Evolutionary conservation across 1,140 invertebrate genomes (phyloP).

Genomic region (Globodera ellingtonae): DNA sequence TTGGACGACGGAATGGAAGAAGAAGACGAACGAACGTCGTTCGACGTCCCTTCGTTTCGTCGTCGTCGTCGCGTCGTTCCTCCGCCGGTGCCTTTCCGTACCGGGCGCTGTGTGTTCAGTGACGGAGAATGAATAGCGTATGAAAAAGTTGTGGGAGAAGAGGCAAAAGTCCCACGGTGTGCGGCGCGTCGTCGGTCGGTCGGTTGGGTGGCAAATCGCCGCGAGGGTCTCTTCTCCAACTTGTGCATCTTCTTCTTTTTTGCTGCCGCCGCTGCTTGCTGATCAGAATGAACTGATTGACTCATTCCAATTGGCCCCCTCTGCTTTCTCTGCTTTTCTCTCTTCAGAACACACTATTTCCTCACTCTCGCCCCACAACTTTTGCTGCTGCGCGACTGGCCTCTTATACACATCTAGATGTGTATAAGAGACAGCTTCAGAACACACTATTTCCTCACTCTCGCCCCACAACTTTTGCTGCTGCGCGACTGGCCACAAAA

Average conservation of each 20-base stretch:
- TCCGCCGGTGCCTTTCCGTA: background rate
- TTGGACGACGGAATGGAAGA: too few species aligned
- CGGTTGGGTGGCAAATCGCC: background rate
- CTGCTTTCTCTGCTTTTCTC: background rate
- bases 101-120: background rate
- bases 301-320: background rate
- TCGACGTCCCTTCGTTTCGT: background rate
- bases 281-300: background rate
- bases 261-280: background rate
- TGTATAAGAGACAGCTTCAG: too few species aligned
- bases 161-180: background rate
- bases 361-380: background rate
- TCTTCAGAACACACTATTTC: background rate
- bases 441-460: background rate
- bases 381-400: background rate
- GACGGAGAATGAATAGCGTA: background rate
- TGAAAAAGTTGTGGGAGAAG: conserved; percentile 3
- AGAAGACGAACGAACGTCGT: background rate
- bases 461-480: background rate
- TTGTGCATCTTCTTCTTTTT: too few species aligned
- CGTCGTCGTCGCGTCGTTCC: background rate
- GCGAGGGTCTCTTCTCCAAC: too few species aligned
- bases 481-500: background rate
- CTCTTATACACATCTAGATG: too few species aligned
- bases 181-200: too few species aligned